Conservation (phyloP, 1,140 invertebrate species). For the Drosophila ficusphila region DNA sequence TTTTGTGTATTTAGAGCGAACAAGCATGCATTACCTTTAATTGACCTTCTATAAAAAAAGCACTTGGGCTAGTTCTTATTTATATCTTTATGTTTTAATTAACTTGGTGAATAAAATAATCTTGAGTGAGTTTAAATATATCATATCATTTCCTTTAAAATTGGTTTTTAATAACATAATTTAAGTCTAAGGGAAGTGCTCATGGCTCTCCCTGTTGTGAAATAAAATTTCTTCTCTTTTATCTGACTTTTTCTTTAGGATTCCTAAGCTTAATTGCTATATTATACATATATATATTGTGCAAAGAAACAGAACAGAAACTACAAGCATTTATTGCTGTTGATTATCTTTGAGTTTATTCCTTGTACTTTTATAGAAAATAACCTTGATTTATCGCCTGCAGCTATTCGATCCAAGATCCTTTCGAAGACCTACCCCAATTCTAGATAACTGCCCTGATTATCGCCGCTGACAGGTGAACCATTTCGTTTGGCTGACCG, state of each 20-base stretch:
- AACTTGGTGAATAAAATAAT: neutral
- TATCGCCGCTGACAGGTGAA: conserved; percentile 62
- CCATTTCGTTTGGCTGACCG: conserved; percentile 38
- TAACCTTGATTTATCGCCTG: neutral
- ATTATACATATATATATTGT: too few relatives aligned
- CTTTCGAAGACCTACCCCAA: conserved; percentile 12
- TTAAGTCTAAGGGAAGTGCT: too few relatives aligned
- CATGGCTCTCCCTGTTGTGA: too few relatives aligned
- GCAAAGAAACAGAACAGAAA: too few relatives aligned
- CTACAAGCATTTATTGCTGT: too few relatives aligned
- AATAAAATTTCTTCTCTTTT: too few relatives aligned
- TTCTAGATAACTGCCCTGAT: conserved; percentile 23
- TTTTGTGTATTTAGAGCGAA: neutral
- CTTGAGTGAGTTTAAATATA: neutral
- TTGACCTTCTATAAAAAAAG: neutral
- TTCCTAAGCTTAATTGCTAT: too few relatives aligned
- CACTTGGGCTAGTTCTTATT: neutral
- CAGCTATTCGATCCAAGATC: neutral
- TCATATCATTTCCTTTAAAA: neutral
- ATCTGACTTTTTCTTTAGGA: too few relatives aligned
- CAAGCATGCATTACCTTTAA: neutral
- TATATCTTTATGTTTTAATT: neutral
- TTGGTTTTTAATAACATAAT: too few relatives aligned
- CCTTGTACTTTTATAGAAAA: neutral
- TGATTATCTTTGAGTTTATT: too few relatives aligned